Evolutionary conservation across 2,113 vertebrate species (phyloP), one percentile per base, ranked within the genome.

Genomic region (Eurystomus gularis): DNA sequence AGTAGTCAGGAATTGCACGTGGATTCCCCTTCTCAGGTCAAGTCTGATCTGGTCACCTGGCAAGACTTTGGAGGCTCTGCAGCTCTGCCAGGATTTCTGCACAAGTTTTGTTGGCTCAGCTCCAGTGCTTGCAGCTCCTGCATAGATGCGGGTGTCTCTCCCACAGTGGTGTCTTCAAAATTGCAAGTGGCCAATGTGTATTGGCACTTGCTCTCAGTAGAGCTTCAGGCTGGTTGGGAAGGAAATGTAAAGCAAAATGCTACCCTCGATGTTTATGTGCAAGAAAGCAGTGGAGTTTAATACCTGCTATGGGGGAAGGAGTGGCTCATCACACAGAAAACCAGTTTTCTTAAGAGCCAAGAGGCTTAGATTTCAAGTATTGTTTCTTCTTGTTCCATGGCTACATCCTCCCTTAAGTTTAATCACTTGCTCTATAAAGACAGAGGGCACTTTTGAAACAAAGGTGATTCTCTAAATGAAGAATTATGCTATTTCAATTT

Each of bases 311-410:
- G 28, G 13, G 40, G 29, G 62, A 65, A 33, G 52, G 33, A 64
- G 23, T 70, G 26, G 13, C 42, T 82, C 16, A 28, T 81, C 40
- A 55, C 68, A 57, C 31, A 75, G 29, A 48, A 64, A 89, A 94
- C 69, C 28, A 82, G 26, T 79, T 52, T 66, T 51, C 25, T 77
- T 91, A 90, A 55, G 39, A 93, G 52, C 81, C 25, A 73, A 77
- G 79, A 93, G 29, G 16, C 71, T 97, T 96, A 86, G 85, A 88
- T 97, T 94, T 94, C 85, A 93, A 69, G 88, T 95, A 91, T 82
- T 69, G 65, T 93, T 97, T 96, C 94, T 97, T 85, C 81, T 94
- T 95, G 84, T 96, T 97, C 95, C 86, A 94, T 94, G 96, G 89
- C 79, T 96, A 58, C 81, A 77, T 86, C 82, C 52, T 97, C 39